Base-by-base conservation (phyloP, 2,888 invertebrate species). In the Priocnemis perturbator region DNA sequence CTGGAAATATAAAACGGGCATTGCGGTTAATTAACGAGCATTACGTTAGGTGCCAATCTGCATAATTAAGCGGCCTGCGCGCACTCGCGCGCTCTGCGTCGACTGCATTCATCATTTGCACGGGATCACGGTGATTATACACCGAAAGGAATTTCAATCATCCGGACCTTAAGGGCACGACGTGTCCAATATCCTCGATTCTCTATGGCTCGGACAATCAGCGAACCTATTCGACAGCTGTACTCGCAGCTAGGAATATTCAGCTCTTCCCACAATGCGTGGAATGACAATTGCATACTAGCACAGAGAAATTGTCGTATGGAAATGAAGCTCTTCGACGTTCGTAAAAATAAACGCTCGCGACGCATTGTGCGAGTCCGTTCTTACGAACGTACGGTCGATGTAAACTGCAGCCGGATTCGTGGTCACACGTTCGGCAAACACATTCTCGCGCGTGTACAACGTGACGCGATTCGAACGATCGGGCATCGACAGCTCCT, bases 1-100 rank as follows among this genome's bases (percentile, higher is more conserved):
- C 71, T 76, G 73, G 67, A 76, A 77, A 78, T 80, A 79, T 76
- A 74, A 81, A 78, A 77, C 76, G 77, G 79, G 81, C 81, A 79
- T 79, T 81, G 80, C 80, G 83, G 83, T 83, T 84, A 83, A 85
- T 85, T 85, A 85, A 83, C 82, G 81, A 77, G 80, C 79, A 79
- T 85, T 84, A 83, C 82, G 83, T 82, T 81, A 83, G 82, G 78
- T 75, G 78, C 73, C 81, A 83, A 83, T 85, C 82, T 85, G 83
- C 85, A 85, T 85, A 84, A 85, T 84, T 83, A 84, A 81, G 76
- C 82, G 81, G 73, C 73, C 79, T 67, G 69, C 76, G 75, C 67
- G 19, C 1, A 64, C 68, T 11, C 45, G 44, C 20, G 48, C 47
- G 72, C 71, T 72, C 62, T 71, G 72, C 76, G 64, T 69, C 74